Evolutionary conservation across 2,113 vertebrate species (phyloP), one percentile per base, ranked within the genome.

Genomic region (Anseranas semipalmata): DNA sequence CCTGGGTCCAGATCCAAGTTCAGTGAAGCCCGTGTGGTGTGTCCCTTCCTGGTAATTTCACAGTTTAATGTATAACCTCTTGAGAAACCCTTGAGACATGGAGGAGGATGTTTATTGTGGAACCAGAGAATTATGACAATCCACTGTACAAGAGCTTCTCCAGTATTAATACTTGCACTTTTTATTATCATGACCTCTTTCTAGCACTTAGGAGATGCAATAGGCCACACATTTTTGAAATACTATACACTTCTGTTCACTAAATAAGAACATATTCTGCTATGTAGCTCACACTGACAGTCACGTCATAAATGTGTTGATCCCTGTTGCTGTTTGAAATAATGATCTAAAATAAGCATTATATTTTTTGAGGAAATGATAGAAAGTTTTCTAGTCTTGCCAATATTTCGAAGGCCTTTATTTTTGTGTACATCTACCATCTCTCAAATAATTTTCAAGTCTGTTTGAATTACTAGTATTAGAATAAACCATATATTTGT

Each of bases 301-400:
- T 84, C 58, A 28, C n/a, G 46, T 55, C 72, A 20, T 68, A 90
- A 88, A 76, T 50, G 24, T 89, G 55, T 86, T 92, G 62, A 70
- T 87, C 22, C 43, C 20, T 70, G 56, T 79, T 83, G 76, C 72
- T 74, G 9, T 83, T 59, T 46, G 33, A 82, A 80, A 46, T 65
- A 87, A 25, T 5, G 0, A 59, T 37, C 18, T 79, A 63, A 68
- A 67, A 48, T 33, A 78, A 46, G 30, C 2, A 0, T 59, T 75
- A 15, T 3, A 5, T 87, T n/a, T 89, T 70, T 74, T 48, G 43
- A 65, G 39, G 43, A 65, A 79, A 70, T 24, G 7, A 41, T 43
- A 63, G 48, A 73, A 65, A 58, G 7, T 59, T 43, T 76, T 60
- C 68, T 71, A 55, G 25, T 59, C 77, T 79, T 55, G 90, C 43